Percentiles rank a stretch among this genome's conserved stretches.
Evolutionary conservation across 2,113 vertebrate genomes (phyloP).

Genomic region (Alosa alosa): DNA sequence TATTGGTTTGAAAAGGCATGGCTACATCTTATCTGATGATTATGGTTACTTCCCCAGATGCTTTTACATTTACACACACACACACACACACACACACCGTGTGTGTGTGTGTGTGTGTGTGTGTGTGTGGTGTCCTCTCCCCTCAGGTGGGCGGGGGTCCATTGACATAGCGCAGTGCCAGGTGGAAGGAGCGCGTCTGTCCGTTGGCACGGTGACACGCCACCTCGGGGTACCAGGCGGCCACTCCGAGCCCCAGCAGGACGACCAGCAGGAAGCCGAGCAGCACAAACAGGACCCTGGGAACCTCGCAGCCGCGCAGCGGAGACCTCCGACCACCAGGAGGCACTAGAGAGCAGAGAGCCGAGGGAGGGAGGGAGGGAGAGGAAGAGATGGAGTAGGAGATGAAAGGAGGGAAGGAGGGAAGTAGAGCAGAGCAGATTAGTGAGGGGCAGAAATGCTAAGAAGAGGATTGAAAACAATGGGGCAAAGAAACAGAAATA

Average conservation of each 20-base stretch:
- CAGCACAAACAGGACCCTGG: constrained; percentile 35
- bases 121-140: neutral
- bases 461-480: no score
- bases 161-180: constrained; percentile 76
- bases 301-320: neutral
- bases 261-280: constrained; percentile 60
- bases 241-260: constrained; percentile 56
- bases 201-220: constrained; percentile 57
- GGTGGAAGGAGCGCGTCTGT: constrained; percentile 60
- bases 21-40: no score
- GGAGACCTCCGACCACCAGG: neutral
- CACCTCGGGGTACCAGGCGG: constrained; percentile 20
- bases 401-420: constrained; percentile 11
- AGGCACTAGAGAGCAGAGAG: neutral
- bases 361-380: neutral
- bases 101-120: no score
- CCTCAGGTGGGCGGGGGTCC: constrained; percentile 78
- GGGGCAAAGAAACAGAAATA: neutral
- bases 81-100: no score
- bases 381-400: neutral
- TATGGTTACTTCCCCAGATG: no score
- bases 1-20: no score
- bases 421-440: constrained; percentile 20
- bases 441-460: neutral
- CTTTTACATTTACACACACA: no score